phyloP scores from a whole-genome alignment of 2,888 invertebrate species.

The Parapristionchus giblindavisi region DNA sequence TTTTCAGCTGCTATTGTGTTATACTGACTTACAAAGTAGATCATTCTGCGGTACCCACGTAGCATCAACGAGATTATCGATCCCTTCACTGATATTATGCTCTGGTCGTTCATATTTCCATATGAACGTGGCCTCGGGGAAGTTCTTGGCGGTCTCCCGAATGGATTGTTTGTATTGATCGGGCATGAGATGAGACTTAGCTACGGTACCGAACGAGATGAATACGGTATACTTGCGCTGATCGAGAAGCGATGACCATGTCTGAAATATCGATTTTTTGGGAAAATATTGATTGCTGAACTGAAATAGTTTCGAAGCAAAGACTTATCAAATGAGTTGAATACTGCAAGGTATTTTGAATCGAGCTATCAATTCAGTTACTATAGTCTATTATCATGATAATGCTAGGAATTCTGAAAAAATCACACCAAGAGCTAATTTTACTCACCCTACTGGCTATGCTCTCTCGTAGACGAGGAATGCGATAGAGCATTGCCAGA shows the following conservation, averaged over 20 bases:
- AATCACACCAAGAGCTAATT: no score
- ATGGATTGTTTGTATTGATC: conserved; percentile 42
- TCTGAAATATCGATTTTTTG: neutral
- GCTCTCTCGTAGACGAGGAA: no score
- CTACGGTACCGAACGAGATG: conserved; percentile 27
- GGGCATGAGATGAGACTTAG: conserved; percentile 25
- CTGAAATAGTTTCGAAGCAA: conserved; percentile 13
- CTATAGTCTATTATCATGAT: no score
- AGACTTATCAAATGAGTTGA: no score
- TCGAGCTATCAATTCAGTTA: no score
- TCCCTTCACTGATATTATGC: conserved; percentile 30
- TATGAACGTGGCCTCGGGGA: conserved; percentile 36
- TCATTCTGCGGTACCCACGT: conserved; percentile 37
- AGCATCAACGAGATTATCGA: conserved; percentile 21
- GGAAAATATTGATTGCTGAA: neutral
- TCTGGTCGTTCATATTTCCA: conserved; percentile 38
- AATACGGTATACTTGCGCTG: conserved; percentile 16
- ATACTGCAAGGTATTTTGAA: no score
- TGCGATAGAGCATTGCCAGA: no score
- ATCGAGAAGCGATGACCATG: conserved; percentile 19
- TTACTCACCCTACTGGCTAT: no score
- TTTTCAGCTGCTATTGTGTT: no score
- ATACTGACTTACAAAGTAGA: conserved; percentile 31
- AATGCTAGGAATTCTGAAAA: no score
- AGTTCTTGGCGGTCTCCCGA: conserved; percentile 34